These are phyloP conservation scores for Uria lomvia DNA, from an alignment of 2,113 vertebrate genomes.

Conservation along the genomic window DNA sequence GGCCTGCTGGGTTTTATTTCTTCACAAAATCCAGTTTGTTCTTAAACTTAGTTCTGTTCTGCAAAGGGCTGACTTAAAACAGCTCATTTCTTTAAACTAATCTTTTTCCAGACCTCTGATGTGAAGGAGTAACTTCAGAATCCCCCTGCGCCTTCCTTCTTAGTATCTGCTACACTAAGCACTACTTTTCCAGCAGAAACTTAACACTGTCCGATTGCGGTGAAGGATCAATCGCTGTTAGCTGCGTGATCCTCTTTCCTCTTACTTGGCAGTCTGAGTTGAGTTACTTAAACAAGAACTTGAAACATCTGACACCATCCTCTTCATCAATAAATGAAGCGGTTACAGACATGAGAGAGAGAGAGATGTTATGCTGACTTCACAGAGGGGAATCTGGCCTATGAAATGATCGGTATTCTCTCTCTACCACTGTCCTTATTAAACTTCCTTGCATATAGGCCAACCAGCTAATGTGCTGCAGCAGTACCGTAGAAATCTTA, in stretches of 20 bases:
- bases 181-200: not conserved
- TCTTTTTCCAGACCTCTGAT: not conserved
- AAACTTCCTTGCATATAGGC: not conserved
- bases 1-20: not conserved
- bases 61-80: not conserved
- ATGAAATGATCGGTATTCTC: not conserved
- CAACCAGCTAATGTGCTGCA: not conserved
- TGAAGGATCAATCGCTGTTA: not conserved
- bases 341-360: not conserved
- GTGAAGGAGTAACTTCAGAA: not conserved
- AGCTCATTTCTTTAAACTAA: not conserved
- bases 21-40: not conserved
- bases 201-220: not conserved
- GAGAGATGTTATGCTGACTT: not conserved
- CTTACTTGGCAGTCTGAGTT: not conserved
- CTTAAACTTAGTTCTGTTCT: not conserved
- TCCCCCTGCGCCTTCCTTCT: not conserved
- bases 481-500: not conserved
- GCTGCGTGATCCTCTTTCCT: not conserved
- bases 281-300: not conserved
- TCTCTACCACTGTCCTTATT: not conserved
- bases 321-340: slow-evolving; percentile 44
- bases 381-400: not conserved
- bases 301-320: not conserved
- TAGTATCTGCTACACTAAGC: not conserved